Conservation (phyloP, 2,113 vertebrate species). For the Ivindomyrus marchei region DNA sequence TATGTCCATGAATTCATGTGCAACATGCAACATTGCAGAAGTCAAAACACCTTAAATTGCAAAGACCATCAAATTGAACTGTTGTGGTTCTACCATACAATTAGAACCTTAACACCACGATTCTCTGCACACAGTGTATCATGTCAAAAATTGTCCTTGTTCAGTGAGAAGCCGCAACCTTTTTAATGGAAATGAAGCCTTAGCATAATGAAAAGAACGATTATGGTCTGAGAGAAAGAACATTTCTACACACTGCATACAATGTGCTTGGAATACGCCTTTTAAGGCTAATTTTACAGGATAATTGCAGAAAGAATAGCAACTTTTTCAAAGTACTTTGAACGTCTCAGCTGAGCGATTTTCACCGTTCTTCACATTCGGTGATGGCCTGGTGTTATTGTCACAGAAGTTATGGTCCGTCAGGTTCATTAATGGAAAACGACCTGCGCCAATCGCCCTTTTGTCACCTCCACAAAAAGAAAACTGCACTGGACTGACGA, state of each 20-base stretch:
- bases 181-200: background rate
- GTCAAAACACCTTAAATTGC: background rate
- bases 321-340: constrained; percentile 6
- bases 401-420: background rate
- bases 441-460: background rate
- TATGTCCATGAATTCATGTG: too few relatives aligned
- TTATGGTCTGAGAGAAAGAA: background rate
- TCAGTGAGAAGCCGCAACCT: background rate
- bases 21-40: background rate
- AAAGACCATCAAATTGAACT: background rate
- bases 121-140: background rate
- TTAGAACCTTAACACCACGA: background rate
- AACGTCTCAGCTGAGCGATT: background rate
- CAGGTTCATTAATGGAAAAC: background rate
- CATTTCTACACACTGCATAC: background rate
- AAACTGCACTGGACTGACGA: background rate
- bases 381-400: background rate
- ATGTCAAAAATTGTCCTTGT: background rate
- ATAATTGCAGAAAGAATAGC: background rate
- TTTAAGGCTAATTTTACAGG: background rate
- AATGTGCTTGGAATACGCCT: background rate
- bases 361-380: background rate
- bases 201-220: background rate
- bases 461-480: background rate
- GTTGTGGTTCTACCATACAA: background rate